Conservation (phyloP, 2,113 vertebrate genomes). For the Poeciliopsis turrubarensis region DNA sequence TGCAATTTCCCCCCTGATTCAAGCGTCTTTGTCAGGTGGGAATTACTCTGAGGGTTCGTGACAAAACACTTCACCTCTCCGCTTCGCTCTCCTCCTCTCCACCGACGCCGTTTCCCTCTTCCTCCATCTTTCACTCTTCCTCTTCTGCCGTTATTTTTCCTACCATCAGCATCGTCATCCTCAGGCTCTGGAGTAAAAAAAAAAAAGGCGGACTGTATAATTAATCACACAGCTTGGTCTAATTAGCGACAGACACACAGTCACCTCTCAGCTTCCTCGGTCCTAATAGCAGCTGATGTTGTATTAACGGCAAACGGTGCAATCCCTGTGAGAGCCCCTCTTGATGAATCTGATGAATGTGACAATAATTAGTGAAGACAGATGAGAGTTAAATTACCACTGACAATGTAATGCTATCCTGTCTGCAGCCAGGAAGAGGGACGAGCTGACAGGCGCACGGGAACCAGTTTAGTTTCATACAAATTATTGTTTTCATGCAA, state of each 20-base stretch:
- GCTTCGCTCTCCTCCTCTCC: constrained; percentile 25
- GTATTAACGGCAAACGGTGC: constrained; percentile 99
- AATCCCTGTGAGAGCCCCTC: constrained; percentile 97
- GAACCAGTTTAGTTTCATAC: constrained; percentile 53
- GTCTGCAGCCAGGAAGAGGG: constrained; percentile 74
- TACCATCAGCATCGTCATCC: constrained; percentile 57
- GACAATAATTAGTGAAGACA: constrained; percentile 99
- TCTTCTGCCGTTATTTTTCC: constrained; percentile 83
- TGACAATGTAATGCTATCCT: constrained; percentile 98
- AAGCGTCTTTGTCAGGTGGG: constrained; percentile 98
- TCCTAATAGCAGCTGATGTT: constrained; percentile 97
- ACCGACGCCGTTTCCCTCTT: constrained; percentile 54
- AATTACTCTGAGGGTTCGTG: constrained; percentile 97
- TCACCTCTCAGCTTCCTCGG: constrained; percentile 53
- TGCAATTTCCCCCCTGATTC: constrained; percentile 98
- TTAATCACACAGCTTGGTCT: constrained; percentile 99
- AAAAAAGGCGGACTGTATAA: constrained; percentile 99
- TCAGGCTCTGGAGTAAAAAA: constrained; percentile 74
- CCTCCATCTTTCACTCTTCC: constrained; percentile 45
- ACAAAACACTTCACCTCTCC: constrained; percentile 96
- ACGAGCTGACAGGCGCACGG: constrained; percentile 34
- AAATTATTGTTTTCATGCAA: constrained; percentile 71
- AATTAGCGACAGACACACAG: constrained; percentile 87
- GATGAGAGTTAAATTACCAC: constrained; percentile 99
- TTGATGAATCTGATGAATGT: constrained; percentile 99